Percentiles rank a stretch among this genome's conserved stretches.
Conservation (phyloP, 2,888 invertebrate species). For the Odontothrips loti region DNA sequence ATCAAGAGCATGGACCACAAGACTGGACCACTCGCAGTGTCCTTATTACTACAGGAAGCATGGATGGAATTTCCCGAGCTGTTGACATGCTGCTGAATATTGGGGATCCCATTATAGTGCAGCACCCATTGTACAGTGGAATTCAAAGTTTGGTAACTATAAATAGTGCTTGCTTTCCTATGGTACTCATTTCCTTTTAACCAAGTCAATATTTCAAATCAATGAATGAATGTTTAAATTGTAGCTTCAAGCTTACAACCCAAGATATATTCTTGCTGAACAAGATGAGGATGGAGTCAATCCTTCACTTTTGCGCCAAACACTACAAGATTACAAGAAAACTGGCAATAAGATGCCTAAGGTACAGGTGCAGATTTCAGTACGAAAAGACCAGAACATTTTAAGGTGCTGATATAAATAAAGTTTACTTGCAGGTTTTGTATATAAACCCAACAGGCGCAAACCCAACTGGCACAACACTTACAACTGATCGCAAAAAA, state of each 20-base stretch:
- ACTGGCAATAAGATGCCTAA: constrained; percentile 62
- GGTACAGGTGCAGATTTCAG: constrained; percentile 41
- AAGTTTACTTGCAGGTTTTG: constrained; percentile 47
- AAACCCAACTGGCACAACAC: constrained; percentile 70
- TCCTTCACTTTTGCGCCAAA: constrained; percentile 56
- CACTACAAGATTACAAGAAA: constrained; percentile 53
- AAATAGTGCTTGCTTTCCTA: not conserved
- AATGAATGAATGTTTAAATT: constrained; percentile 40
- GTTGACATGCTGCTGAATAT: constrained; percentile 66
- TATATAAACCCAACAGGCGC: constrained; percentile 72
- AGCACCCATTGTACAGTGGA: constrained; percentile 68
- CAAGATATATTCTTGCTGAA: constrained; percentile 61
- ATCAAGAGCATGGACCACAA: constrained; percentile 62
- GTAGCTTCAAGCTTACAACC: constrained; percentile 64
- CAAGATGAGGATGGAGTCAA: constrained; percentile 66
- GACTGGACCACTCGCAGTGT: constrained; percentile 51
- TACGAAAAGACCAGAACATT: not conserved
- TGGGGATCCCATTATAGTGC: constrained; percentile 66
- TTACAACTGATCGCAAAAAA: constrained; percentile 60
- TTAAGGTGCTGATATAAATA: not conserved
- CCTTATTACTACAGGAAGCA: constrained; percentile 68
- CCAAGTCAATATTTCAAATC: too few species aligned
- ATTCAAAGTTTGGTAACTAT: constrained; percentile 60
- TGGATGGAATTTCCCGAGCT: constrained; percentile 71
- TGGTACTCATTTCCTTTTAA: not conserved